Evolutionary conservation across 2,113 vertebrate genomes (phyloP).

Genomic region (Vireo altiloquus): DNA sequence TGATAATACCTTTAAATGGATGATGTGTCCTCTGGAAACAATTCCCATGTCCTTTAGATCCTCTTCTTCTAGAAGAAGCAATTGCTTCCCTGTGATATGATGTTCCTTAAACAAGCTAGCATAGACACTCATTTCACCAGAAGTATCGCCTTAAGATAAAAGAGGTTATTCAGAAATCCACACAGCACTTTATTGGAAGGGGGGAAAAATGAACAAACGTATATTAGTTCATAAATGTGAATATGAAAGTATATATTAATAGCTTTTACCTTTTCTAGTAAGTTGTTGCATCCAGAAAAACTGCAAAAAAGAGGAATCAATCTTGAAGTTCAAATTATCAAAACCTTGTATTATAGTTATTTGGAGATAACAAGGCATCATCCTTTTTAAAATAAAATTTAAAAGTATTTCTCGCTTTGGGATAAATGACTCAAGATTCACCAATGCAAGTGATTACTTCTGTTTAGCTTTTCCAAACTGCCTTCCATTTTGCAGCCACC

Average conservation of each 20-base stretch:
- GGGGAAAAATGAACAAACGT: background rate
- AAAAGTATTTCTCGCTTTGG: background rate
- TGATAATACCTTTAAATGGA: constrained; percentile 90
- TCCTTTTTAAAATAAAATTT: background rate
- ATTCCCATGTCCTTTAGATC: constrained; percentile 97
- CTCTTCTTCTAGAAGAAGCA: constrained; percentile 87
- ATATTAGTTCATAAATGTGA: background rate
- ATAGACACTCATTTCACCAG: constrained; percentile 83
- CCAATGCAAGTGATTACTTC: background rate
- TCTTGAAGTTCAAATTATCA: constrained; percentile 22
- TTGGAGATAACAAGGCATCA: background rate
- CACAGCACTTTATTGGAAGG: background rate
- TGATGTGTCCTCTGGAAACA: constrained; percentile 92
- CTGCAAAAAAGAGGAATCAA: constrained; percentile 74
- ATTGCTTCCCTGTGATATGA: constrained; percentile 91
- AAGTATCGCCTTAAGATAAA: constrained; percentile 75
- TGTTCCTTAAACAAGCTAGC: constrained; percentile 92
- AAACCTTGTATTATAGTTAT: background rate
- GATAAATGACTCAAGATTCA: background rate
- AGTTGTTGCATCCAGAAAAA: constrained; percentile 96
- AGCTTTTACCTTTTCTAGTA: constrained; percentile 84
- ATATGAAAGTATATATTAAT: background rate
- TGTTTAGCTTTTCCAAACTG: background rate
- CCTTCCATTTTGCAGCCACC: background rate
- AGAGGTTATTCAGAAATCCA: constrained; percentile 48